phyloP scores from a whole-genome alignment of 2,797 vertebrate genomes.

The Danio aesculapii region DNA sequence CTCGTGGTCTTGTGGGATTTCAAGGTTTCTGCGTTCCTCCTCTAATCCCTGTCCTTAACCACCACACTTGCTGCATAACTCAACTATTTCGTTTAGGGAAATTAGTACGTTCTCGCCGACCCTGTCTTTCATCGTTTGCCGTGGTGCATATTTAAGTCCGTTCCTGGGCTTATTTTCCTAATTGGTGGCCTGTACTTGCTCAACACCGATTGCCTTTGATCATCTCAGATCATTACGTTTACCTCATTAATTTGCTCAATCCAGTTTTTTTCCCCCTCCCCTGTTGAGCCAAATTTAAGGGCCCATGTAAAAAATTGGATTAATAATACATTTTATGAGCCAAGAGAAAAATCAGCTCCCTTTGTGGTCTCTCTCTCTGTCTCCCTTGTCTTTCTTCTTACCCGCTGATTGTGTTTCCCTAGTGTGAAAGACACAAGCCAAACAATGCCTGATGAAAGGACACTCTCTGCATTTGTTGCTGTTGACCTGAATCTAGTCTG shows the following conservation, averaged over 20 bases:
- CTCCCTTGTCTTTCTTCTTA: slow-evolving; percentile 50
- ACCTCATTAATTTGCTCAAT: slow-evolving; percentile 85
- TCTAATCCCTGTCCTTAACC: slow-evolving; percentile 32
- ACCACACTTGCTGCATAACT: slow-evolving; percentile 51
- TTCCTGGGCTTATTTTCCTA: slow-evolving; percentile 84
- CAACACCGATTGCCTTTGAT: slow-evolving; percentile 86
- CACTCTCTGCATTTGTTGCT: slow-evolving; percentile 52
- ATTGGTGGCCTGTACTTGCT: slow-evolving; percentile 85
- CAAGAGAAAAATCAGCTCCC: slow-evolving; percentile 72
- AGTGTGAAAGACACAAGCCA: slow-evolving; percentile 57
- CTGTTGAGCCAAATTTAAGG: slow-evolving; percentile 66
- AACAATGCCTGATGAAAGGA: slow-evolving; percentile 62
- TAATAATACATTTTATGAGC: slow-evolving; percentile 82
- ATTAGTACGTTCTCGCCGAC: slow-evolving; percentile 84
- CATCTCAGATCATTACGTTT: slow-evolving; percentile 87
- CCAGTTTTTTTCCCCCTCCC: slow-evolving; percentile 63
- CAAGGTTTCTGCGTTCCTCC: slow-evolving; percentile 4
- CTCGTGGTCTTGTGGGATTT: slow-evolving; percentile 12
- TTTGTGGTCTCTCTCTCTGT: slow-evolving; percentile 67
- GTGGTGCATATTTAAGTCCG: slow-evolving; percentile 81
- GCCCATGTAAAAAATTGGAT: slow-evolving; percentile 77
- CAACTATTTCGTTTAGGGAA: slow-evolving; percentile 79
- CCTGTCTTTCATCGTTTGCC: slow-evolving; percentile 81
- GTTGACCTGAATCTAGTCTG: slow-evolving; percentile 56
- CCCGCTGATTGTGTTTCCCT: slow-evolving; percentile 59